Base-by-base conservation (phyloP, 1,140 invertebrate genomes). In the Cotesia glomerata region DNA sequence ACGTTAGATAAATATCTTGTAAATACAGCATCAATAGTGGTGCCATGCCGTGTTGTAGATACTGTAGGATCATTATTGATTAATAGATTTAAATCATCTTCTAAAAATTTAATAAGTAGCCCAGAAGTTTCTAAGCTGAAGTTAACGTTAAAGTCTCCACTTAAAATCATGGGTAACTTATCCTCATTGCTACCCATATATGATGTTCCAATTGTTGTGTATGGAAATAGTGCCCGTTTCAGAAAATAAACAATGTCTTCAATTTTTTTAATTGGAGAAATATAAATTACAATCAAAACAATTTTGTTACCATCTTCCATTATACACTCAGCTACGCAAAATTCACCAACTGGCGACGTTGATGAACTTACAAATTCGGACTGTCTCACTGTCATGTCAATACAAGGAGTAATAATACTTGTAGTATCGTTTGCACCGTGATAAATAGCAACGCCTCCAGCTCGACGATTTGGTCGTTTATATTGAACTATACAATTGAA, bases 361-460 rank as follows among this genome's bases (percentile, higher is more conserved):
- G 16, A 32, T 32, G 45, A 52, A 36, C 13, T 51, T 7, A 62
- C 32, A 13, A 66, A 39, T 9, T 51, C 4, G 13, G 51, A 26
- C 62, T 74, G 58, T 56, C 32, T n/a, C 14, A 62, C 58, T 52
- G 51, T 59, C 11, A 75, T 54, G 18, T 75, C 39, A 5, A 75
- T 62, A 26, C 51, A 26, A n/a, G 59, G 45, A 26, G 67, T 75
- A 32, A 66, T 18, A 54, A 72, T 56, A 58, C 54, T 65, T 4
- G 51, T 14, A 14, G 32, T 69, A 56, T 76, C 69, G 35, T 61
- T 61, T 11, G 18, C 32, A 68, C 36, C 62, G 2, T 74, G 64
- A 66, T 72, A 76, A 9, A 76, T 66, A 58, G 69, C 73, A 9
- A 76, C 73, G 9, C 75, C 75, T 26, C 72, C 75, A 39, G 73